phyloP scores from a whole-genome alignment of 2,113 vertebrate species.

The Mus spicilegus region DNA sequence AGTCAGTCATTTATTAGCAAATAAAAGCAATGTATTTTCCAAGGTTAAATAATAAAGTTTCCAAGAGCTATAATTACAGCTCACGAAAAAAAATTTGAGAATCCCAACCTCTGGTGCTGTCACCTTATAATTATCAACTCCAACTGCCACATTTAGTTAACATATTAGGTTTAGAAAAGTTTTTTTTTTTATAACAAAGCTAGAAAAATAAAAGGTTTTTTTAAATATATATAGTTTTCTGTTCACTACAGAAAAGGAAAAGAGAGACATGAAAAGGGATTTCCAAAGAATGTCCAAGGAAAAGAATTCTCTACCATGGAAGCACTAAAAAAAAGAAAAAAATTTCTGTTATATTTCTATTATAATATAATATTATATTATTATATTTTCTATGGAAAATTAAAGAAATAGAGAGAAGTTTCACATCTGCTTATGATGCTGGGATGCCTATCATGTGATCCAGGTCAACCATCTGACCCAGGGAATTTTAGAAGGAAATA shows the following conservation, averaged over 20 bases:
- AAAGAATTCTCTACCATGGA: not conserved
- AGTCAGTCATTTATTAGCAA: conserved; percentile 52
- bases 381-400: too few species aligned
- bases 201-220: conserved; percentile 19
- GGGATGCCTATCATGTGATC: not conserved
- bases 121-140: conserved; percentile 32
- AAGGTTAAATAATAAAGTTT: conserved; percentile 23
- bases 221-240: not conserved
- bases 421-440: not conserved
- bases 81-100: conserved; percentile 44
- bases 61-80: conserved; percentile 13
- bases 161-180: not conserved
- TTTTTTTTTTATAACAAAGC: not conserved
- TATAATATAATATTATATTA: too few species aligned
- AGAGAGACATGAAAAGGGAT: not conserved
- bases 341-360: not conserved
- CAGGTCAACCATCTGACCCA: not conserved
- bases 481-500: not conserved
- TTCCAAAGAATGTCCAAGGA: not conserved
- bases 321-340: not conserved
- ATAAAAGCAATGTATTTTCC: conserved; percentile 36
- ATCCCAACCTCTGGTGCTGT: not conserved
- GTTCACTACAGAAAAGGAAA: not conserved
- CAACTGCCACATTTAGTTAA: conserved; percentile 7
- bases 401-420: not conserved